Evolutionary conservation across 2,797 vertebrate species (phyloP).

Genomic region (Dromococcyx pavoninus): DNA sequence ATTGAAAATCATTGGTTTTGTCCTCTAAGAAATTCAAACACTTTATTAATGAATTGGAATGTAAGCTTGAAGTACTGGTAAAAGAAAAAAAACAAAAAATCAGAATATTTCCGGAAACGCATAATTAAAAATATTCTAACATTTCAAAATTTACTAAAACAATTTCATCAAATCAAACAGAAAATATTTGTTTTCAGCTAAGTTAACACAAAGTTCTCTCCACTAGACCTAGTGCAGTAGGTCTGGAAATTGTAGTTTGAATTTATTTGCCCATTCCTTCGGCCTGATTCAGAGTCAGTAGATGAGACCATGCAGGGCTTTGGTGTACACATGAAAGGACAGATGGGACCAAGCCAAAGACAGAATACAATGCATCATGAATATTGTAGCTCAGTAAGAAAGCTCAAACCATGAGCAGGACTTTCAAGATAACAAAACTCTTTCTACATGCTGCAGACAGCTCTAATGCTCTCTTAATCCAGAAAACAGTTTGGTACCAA

Average conservation of each 20-base stretch:
- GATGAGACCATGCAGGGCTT: not conserved
- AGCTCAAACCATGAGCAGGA: not conserved
- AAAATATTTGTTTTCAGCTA: not conserved
- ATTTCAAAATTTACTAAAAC: not conserved
- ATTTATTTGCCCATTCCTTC: not conserved
- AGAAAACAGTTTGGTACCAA: not conserved
- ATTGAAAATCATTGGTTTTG: not conserved
- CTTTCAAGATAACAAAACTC: not conserved
- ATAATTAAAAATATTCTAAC: not conserved
- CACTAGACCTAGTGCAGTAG: not conserved
- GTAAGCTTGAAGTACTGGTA: not conserved
- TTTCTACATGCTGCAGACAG: not conserved
- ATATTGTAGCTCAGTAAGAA: not conserved
- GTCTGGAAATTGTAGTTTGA: not conserved
- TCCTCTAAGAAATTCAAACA: not conserved
- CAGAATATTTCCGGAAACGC: not conserved
- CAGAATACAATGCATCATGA: not conserved
- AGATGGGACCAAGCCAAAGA: not conserved
- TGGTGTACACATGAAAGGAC: rapidly evolving
- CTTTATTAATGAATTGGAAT: not conserved
- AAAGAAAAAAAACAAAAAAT: not conserved
- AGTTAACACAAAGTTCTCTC: not conserved
- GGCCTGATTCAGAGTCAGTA: not conserved
- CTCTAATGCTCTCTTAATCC: not conserved
- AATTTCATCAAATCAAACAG: not conserved